Conservation (phyloP, 2,888 invertebrate species). For the Phortica magna region DNA sequence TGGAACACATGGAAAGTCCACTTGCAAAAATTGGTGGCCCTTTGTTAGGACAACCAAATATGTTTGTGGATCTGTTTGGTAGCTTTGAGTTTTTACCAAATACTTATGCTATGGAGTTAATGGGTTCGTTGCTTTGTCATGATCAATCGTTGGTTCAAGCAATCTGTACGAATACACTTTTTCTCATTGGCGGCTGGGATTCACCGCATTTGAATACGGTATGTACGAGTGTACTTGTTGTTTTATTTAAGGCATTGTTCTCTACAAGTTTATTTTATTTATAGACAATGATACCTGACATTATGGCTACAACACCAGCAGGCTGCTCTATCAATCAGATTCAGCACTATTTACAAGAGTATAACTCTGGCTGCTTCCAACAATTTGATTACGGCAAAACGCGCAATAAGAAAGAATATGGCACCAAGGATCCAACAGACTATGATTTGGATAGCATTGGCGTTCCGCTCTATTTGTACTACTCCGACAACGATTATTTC, state of each 20-base stretch:
- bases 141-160: slow-evolving; percentile 55
- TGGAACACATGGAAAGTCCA: slow-evolving; percentile 75
- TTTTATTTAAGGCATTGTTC: background rate
- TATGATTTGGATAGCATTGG: slow-evolving; percentile 58
- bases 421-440: slow-evolving; percentile 53
- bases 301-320: slow-evolving; percentile 68
- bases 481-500: slow-evolving; percentile 70
- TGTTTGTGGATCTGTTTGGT: slow-evolving; percentile 63
- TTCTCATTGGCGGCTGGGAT: slow-evolving; percentile 62
- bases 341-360: slow-evolving; percentile 68
- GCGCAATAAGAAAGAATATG: slow-evolving; percentile 61
- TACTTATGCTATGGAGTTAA: slow-evolving; percentile 58
- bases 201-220: slow-evolving; percentile 61
- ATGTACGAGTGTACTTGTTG: background rate
- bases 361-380: slow-evolving; percentile 61
- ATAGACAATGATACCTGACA: slow-evolving; percentile 65
- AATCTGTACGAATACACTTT: slow-evolving; percentile 59
- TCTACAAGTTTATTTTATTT: background rate
- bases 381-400: slow-evolving; percentile 63
- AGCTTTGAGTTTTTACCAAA: slow-evolving; percentile 67
- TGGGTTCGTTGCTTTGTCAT: slow-evolving; percentile 55
- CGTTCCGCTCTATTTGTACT: slow-evolving; percentile 64
- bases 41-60: slow-evolving; percentile 66
- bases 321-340: slow-evolving; percentile 68
- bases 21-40: slow-evolving; percentile 82